phyloP scores from a whole-genome alignment of 2,888 invertebrate species.

The Volucella inanis region DNA sequence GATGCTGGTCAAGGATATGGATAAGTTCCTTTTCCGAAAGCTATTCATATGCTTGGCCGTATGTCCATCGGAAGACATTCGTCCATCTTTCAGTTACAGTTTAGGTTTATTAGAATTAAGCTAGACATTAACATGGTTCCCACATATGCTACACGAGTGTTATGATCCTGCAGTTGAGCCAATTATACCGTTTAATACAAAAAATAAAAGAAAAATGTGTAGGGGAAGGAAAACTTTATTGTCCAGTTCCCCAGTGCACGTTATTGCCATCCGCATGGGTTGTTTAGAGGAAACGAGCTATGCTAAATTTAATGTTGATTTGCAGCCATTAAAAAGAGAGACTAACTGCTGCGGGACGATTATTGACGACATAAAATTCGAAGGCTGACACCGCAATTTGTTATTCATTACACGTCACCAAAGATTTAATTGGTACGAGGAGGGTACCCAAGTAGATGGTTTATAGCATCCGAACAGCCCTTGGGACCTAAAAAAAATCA shows the following conservation, averaged over 20 bases:
- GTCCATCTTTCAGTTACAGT: not conserved
- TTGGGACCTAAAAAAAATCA: not conserved
- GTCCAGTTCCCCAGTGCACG: not conserved
- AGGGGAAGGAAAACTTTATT: constrained; percentile 1
- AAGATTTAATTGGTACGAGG: not conserved
- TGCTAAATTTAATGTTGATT: constrained; percentile 20
- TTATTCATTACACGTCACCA: constrained; percentile 9
- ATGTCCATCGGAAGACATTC: too few species aligned
- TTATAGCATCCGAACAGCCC: not conserved
- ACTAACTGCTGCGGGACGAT: constrained; percentile 2
- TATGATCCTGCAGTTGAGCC: not conserved
- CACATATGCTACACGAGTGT: not conserved
- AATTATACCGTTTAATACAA: constrained; percentile 33
- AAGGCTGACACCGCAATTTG: not conserved
- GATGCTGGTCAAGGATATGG: too few species aligned
- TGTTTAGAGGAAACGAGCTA: not conserved
- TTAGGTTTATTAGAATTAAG: constrained; percentile 14
- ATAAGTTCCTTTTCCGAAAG: too few species aligned
- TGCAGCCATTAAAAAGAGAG: constrained; percentile 4
- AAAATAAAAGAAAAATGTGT: too few species aligned
- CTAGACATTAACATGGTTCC: not conserved
- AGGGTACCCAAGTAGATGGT: not conserved
- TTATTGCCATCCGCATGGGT: too few species aligned
- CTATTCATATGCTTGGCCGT: too few species aligned
- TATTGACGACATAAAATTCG: not conserved